These are phyloP conservation scores for Meriones unguiculatus DNA, from an alignment of 2,113 vertebrate genomes.

Conservation along the genomic window DNA sequence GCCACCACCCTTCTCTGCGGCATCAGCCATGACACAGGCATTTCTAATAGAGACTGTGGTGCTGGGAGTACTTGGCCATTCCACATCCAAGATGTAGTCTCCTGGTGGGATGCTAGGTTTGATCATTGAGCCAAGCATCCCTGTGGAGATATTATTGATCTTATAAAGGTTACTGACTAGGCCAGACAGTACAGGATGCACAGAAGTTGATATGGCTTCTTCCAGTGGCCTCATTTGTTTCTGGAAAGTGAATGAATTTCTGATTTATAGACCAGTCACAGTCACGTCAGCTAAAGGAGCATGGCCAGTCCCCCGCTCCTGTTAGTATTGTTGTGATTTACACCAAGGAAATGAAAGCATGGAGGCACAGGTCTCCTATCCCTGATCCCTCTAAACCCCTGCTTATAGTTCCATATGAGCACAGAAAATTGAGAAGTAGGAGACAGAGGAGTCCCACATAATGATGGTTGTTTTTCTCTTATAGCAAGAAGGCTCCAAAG, in stretches of 20 bases:
- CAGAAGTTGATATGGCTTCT: background rate
- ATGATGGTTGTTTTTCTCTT: slow-evolving; percentile 16
- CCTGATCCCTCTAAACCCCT: background rate
- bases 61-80: background rate
- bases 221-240: background rate
- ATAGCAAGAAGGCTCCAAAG: slow-evolving; percentile 89
- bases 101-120: background rate
- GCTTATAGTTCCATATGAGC: background rate
- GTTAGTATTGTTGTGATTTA: background rate
- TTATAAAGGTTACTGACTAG: background rate
- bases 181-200: background rate
- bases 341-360: background rate
- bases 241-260: slow-evolving; percentile 1
- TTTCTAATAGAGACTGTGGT: background rate
- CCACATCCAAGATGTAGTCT: background rate
- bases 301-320: background rate
- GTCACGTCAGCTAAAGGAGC: background rate
- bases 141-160: background rate
- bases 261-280: background rate
- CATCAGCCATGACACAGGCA: background rate
- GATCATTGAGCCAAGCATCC: background rate
- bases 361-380: background rate
- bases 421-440: slow-evolving; percentile 18
- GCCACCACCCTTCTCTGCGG: background rate
- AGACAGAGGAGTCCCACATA: background rate